Percentiles rank a stretch among this genome's conserved stretches.
Evolutionary conservation across 2,888 invertebrate species (phyloP).

Genomic region (Luffia ferchaultella): DNA sequence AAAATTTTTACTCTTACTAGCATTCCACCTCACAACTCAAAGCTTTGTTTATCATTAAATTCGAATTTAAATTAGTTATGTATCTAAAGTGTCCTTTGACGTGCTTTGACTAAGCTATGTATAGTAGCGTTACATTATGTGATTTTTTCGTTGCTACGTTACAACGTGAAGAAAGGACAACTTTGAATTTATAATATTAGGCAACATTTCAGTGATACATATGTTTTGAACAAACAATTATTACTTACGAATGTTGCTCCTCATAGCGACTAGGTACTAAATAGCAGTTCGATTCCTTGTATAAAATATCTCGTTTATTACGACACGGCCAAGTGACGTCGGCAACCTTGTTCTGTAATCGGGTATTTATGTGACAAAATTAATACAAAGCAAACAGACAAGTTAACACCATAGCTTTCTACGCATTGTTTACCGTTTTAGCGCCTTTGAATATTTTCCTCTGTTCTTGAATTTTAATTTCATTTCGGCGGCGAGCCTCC

Average conservation of each 20-base stretch:
- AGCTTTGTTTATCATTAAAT: no score
- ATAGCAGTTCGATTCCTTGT: conserved; percentile 55
- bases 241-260: conserved; percentile 24
- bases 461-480: conserved; percentile 9
- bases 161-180: no score
- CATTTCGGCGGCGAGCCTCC: conserved; percentile 9
- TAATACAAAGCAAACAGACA: not conserved
- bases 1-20: no score
- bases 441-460: conserved; percentile 19
- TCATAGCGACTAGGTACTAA: conserved; percentile 55
- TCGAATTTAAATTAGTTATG: no score
- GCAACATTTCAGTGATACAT: no score
- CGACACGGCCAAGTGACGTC: conserved; percentile 27
- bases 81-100: no score
- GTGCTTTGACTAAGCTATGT: no score
- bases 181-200: no score
- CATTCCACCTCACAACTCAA: no score
- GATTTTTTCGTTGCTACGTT: no score
- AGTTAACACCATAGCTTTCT: not conserved
- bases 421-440: conserved; percentile 18
- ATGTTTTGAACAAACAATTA: no score
- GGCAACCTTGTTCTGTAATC: conserved; percentile 24
- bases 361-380: not conserved
- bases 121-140: no score
- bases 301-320: conserved; percentile 23